Base-by-base conservation (phyloP, 2,888 invertebrate species). In the Drosophila greeni region DNA sequence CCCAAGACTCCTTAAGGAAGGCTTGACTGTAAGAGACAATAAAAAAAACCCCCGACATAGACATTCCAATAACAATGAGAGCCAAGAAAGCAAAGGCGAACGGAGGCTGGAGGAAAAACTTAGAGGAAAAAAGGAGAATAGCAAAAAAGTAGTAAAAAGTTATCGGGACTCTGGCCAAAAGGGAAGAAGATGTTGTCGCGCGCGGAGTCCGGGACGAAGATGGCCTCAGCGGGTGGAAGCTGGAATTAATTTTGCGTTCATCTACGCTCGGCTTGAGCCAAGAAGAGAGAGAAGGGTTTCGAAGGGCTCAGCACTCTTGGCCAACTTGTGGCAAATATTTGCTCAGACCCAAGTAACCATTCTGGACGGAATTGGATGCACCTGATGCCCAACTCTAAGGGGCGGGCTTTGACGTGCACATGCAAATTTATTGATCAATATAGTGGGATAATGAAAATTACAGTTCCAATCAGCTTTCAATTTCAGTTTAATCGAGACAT, bases 191-290 rank as follows among this genome's bases (percentile, higher is more conserved):
- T 3, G 20, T n/a, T 39, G 74, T 55, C 57, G 24, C 16, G 16
- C 45, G 29, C 23, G 39, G 39, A 40, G 37, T 2, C n/a, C 26
- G 51, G 49, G 24, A 34, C 8, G 37, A 34, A 20, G 33, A 26
- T 16, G 43, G 24, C 9, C 26, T 11, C 24, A 39, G 52, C 39
- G 70, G 61, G 73, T 73, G 78, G 61, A 78, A 66, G 79, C 73
- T 83, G 84, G 73, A 78, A 83, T 83, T 78, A 83, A 78, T 78
- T 78, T 83, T 73, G 66, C 82, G 82, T 78, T 80, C 64, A 62
- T 61, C 58, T 48, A 71, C 72, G 75, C 75, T 66, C 48, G 75
- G 53, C 55, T 72, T 59, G 59, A 66, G 66, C 36, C 34, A 9
- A 48, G 36, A 20, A 16, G 45, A 9, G 26, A 16, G 45, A 9